These are phyloP conservation scores for Ariopsis seemanni DNA, from an alignment of 2,113 vertebrate genomes.

Conservation along the genomic window DNA sequence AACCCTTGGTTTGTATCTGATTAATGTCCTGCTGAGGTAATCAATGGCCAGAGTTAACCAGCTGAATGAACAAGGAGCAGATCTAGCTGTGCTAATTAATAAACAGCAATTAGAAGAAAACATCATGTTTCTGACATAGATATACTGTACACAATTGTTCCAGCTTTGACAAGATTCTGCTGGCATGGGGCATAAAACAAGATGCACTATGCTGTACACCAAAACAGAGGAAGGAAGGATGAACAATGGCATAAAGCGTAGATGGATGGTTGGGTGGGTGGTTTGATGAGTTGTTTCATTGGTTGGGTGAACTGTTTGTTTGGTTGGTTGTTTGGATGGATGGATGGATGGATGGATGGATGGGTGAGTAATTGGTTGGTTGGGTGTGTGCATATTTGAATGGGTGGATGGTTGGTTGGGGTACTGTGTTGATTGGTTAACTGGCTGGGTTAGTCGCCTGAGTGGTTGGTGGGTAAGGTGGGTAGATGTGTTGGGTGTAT, in stretches of 20 bases:
- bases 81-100: constrained; percentile 34
- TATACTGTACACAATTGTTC: background rate
- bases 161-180: background rate
- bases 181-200: background rate
- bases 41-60: constrained; percentile 14
- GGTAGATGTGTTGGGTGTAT: background rate
- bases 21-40: constrained; percentile 23
- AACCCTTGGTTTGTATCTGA: constrained; percentile 10
- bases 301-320: background rate
- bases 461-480: background rate
- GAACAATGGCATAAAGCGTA: background rate
- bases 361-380: background rate
- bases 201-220: background rate
- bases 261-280: background rate
- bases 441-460: background rate
- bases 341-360: background rate
- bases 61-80: constrained; percentile 8
- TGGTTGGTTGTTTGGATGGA: background rate
- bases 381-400: background rate
- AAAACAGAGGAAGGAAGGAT: background rate
- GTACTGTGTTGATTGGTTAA: background rate
- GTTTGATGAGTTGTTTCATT: background rate
- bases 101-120: constrained; percentile 44
- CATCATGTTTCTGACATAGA: background rate
- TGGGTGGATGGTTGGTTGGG: background rate